Evolutionary conservation across 2,797 vertebrate species (phyloP), one percentile per base, ranked within the genome.

Genomic region (Ptychobarbus kaznakovi): DNA sequence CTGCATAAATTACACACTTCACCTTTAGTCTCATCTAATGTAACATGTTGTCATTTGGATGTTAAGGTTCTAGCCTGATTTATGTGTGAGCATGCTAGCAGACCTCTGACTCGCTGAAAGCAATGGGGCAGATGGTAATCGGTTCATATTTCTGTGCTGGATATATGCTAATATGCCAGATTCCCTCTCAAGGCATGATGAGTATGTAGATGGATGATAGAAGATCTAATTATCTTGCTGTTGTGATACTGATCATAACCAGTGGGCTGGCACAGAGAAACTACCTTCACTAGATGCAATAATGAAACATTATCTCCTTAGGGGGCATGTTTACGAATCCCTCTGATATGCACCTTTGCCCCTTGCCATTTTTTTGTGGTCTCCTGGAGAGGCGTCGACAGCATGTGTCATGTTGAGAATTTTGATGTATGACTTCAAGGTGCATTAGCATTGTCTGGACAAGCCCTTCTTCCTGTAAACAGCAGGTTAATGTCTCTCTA

Each of bases 401-500:
- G 46, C 32, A 28, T 28, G 61, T 78, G 84, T 82, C 38, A 49
- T 40, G 42, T 77, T 15, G 42, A 44, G 65, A 78, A 87, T 68
- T 79, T 88, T 86, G 83, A 88, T 85, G 32, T 80, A 88, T 88
- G 77, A 75, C 83, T 56, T 74, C 73, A 46, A 74, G 32, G 85
- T 80, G 72, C 83, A 76, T 88, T 86, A 77, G 81, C 66, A 82
- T 42, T 76, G 77, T 80, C 82, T 49, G 80, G 85, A 84, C 85
- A 79, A 86, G 87, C 79, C 66, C 65, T 82, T 87, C 81, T 85
- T 72, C 75, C 83, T 88, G 87, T 90, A 88, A 87, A 89, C 82
- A 86, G 70, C 69, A 86, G 82, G 89, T 86, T 89, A 89, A 86
- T 90, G 86, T 85, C 86, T 81, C 66, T 74, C 82, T 70, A 74